Base-by-base conservation (phyloP, 2,888 invertebrate genomes). In the Unio pictorum region DNA sequence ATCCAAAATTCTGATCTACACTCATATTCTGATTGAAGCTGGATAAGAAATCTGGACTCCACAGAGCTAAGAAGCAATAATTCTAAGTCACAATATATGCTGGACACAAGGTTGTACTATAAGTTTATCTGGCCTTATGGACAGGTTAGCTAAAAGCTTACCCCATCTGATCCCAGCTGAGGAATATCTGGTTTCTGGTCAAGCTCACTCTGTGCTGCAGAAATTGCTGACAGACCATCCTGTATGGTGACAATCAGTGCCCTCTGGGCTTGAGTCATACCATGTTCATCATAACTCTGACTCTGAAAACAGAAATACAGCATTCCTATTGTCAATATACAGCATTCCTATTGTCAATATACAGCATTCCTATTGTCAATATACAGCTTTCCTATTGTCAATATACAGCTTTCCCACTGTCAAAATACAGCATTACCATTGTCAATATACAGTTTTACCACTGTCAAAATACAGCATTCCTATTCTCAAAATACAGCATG, bases 181-280 rank as follows among this genome's bases (percentile, higher is more conserved):
- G 95, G 95, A 67, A 94, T 90, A 69, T 93, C 91, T 71, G 93
- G 92, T 80, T 91, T 92, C 45, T 90, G 88, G 84, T 91, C 83
- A 69, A 96, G 92, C 74, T 95, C 94, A 59, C 94, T 94, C 88
- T 97, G 95, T 0, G 97, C 96, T 83, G 94, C 93, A 81, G 94
- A 93, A 84, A 99, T 95, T 79, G 96, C 94, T 88, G 96, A 95
- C 86, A 95, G 94, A 18, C 98, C 97, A 28, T 94, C 93, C 68
- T 94, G 94, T 88, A 99, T 98, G 67, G 97, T 97, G 66, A 96
- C 94, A 58, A 97, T 91, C 79, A 99, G 92, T 6, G 98, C 99
- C 71, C 96, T 93, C 91, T 99, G 98, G 55, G 98, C 96, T 91
- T 96, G 96, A 68, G 95, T 94, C 84, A 96, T 91, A 61, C 95